Evolutionary conservation across 2,113 vertebrate species (phyloP), one percentile per base, ranked within the genome.

Genomic region (Pitta sordida): DNA sequence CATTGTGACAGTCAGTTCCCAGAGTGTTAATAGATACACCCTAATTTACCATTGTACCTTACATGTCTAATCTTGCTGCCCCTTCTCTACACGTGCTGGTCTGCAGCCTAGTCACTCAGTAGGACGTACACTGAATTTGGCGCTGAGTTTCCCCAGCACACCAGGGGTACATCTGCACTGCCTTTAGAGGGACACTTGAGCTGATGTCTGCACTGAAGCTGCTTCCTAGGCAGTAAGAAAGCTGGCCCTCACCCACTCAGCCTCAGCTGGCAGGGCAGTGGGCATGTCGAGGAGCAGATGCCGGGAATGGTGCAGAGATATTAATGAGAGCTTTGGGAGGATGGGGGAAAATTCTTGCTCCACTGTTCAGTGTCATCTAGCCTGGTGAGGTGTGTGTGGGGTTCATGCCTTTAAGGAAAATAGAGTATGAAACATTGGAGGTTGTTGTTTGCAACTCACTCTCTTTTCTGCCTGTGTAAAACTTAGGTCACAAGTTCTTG

Each of bases 231-330:
- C 62, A 67, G 56, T 12, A n/a, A 39, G 59, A 22, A 32, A 49
- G 76, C 46, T 9, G 44, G 32, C 30, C 15, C 34, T 65, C 4
- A 3, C 29, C 15, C 0, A 9, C 9, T 49, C 7, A 10, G 55
- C 67, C 44, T 21, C 0, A 0, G 13, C 23, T n/a, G 43, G 21
- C 2, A 22, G 18, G 52, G 29, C 2, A 1, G 10, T 1, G 15
- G 43, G 36, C 51, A 77, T 1, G 0, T 4, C 0, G 1, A n/a
- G 58, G 49, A 80, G 49, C 52, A 37, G 52, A 16, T 6, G 16
- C 68, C 55, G 63, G 63, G 37, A 70, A 67, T 0, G 0, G 12
- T 8, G 65, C 37, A 62, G 9, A 52, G n/a, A 29, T 12, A 74
- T 68, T 63, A 1, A 2, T 0, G 2, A 63, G 52, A 65, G 34